Evolutionary conservation across 2,113 vertebrate species (phyloP).

Genomic region (Ibidorhyncha struthersii): DNA sequence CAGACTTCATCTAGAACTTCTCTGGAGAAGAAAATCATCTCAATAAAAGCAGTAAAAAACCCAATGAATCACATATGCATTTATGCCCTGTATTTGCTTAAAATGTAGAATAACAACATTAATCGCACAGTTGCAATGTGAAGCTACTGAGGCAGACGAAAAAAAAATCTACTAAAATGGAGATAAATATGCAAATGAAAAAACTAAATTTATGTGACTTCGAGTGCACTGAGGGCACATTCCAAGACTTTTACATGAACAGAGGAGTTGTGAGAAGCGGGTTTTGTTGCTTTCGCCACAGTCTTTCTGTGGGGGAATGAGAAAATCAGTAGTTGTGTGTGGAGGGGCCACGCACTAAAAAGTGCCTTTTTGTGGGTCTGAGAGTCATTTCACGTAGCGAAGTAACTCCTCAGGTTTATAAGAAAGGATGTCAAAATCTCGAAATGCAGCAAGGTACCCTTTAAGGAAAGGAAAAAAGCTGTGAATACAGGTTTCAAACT

Average conservation of each 20-base stretch:
- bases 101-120: background rate
- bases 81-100: background rate
- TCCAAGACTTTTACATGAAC: background rate
- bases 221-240: background rate
- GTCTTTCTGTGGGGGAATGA: background rate
- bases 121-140: background rate
- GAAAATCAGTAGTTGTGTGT: background rate
- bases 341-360: background rate
- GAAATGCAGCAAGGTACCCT: background rate
- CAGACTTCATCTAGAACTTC: background rate
- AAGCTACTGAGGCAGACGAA: background rate
- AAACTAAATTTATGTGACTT: background rate
- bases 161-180: background rate
- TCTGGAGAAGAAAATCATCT: background rate
- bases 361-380: background rate
- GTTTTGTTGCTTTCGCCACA: background rate
- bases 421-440: background rate
- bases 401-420: background rate
- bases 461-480: background rate
- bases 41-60: background rate
- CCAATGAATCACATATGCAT: background rate
- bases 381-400: background rate
- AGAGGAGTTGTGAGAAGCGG: background rate
- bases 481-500: background rate
- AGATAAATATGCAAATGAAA: background rate